Base-by-base conservation (phyloP, 1,140 invertebrate species). In the Meloidogyne floridensis region DNA sequence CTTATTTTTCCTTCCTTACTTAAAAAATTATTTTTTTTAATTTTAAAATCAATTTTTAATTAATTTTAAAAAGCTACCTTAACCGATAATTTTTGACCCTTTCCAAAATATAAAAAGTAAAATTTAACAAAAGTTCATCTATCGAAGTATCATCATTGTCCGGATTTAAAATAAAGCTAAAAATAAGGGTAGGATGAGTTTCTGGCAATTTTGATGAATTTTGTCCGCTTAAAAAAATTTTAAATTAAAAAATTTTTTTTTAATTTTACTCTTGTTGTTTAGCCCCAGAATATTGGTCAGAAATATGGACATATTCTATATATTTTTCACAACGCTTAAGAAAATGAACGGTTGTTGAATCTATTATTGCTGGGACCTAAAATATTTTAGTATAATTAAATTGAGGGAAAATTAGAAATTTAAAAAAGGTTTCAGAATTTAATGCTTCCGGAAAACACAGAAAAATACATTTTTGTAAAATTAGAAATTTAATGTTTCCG, bases 301-400 rank as follows among this genome's bases (percentile, higher is more conserved):
- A 97, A 87, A 99, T 94, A 91, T 99, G 96, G 90, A 99, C 94
- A 91, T 94, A 98, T 90, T 99, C 96, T 86, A 99, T 93, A 87
- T 93, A 92, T 82, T 94, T 93, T 84, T 94, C 92, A 92, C 94
- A 96, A 91, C 95, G 96, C 82, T 94, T 93, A 81, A 98, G 92
- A 73, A 95, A 93, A 83, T 94, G 92, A 75, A 90, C 86, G 53
- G 92, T 87, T 90, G 91, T 83, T 2, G 87, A 82, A 72, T 77
- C 83, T 77, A 87, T 78, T 76, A 87, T 59, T 42, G 80, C 77
- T 73, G 82, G 54, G 77, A 77, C 53, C 72, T 74, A 15, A 73
- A 73, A n/a, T 73, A 47, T 32, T 32, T 32, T 32, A 32, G 32
- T 32, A 32, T 32, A 32, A 32, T 32, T 32, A 32, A 32, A 32